These are phyloP conservation scores for Amphiprion clarkii DNA, from an alignment of 2,797 vertebrate genomes.

Conservation along the genomic window DNA sequence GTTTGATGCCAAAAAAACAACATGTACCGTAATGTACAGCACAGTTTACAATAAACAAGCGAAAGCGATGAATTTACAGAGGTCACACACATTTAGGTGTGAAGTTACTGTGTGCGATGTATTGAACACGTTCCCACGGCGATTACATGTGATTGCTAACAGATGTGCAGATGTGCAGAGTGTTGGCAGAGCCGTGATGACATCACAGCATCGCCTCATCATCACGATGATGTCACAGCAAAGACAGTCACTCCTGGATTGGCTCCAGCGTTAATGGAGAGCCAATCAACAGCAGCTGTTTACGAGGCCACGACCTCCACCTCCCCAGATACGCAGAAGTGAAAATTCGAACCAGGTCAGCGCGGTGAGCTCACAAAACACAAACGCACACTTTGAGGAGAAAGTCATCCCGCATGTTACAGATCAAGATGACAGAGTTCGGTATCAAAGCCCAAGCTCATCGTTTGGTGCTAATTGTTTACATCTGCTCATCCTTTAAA, in stretches of 20 bases:
- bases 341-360: slow-evolving; percentile 20
- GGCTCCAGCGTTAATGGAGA: slow-evolving; percentile 26
- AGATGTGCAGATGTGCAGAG: slow-evolving; percentile 63
- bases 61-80: slow-evolving; percentile 4
- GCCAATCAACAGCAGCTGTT: slow-evolving; percentile 61
- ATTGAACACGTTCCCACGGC: slow-evolving; percentile 30
- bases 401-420: slow-evolving; percentile 28
- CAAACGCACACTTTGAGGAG: slow-evolving; percentile 14
- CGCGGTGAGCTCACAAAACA: background rate
- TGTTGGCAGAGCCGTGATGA: slow-evolving; percentile 51
- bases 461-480: slow-evolving; percentile 75
- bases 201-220: slow-evolving; percentile 48
- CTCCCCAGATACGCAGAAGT: slow-evolving; percentile 17
- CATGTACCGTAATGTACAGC: background rate
- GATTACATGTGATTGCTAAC: slow-evolving; percentile 54
- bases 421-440: slow-evolving; percentile 43
- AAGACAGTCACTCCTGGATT: slow-evolving; percentile 58
- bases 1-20: background rate
- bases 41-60: background rate
- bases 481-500: slow-evolving; percentile 70
- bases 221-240: slow-evolving; percentile 67
- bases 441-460: slow-evolving; percentile 70
- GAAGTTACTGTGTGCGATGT: slow-evolving; percentile 10
- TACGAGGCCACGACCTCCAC: slow-evolving; percentile 37
- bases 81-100: slow-evolving; percentile 13